Percentiles rank a stretch among this genome's conserved stretches.
Conservation (phyloP, 2,888 invertebrate species). For the Leptopilina syphax region DNA sequence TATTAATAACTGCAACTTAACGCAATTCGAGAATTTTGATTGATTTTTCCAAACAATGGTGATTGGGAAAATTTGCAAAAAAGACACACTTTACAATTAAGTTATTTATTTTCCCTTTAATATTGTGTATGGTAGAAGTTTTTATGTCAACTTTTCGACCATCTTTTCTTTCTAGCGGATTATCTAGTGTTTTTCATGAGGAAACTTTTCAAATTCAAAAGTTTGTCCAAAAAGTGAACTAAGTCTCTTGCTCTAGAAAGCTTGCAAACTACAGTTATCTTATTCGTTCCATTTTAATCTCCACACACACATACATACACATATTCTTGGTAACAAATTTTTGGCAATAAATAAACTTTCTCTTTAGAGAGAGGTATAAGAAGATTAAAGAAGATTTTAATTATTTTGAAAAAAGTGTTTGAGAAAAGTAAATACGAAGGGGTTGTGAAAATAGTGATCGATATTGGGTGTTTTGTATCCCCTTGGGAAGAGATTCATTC, state of each 20-base stretch:
- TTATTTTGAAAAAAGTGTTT: no score
- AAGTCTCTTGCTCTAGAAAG: slow-evolving; percentile 5
- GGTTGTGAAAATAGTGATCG: background rate
- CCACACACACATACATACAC: background rate
- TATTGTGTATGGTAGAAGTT: background rate
- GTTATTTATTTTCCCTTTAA: background rate
- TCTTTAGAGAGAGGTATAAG: background rate
- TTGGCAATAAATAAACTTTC: background rate
- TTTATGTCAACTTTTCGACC: slow-evolving; percentile 9
- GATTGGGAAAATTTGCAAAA: no score
- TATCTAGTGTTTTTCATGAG: slow-evolving; percentile 11
- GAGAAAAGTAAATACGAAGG: no score
- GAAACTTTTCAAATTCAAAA: slow-evolving; percentile 12
- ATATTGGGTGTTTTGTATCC: background rate
- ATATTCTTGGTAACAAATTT: background rate
- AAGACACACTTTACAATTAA: no score
- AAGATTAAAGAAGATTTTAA: background rate
- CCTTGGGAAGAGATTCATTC: slow-evolving; percentile 23
- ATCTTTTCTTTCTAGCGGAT: background rate
- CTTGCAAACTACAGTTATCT: slow-evolving; percentile 7
- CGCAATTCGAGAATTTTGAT: no score
- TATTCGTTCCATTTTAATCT: slow-evolving; percentile 14
- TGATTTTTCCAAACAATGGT: no score
- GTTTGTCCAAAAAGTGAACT: slow-evolving; percentile 7
- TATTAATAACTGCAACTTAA: background rate